Percentiles rank a stretch among this genome's conserved stretches.
phyloP scores from a whole-genome alignment of 2,113 vertebrate genomes.

The Gambusia affinis region DNA sequence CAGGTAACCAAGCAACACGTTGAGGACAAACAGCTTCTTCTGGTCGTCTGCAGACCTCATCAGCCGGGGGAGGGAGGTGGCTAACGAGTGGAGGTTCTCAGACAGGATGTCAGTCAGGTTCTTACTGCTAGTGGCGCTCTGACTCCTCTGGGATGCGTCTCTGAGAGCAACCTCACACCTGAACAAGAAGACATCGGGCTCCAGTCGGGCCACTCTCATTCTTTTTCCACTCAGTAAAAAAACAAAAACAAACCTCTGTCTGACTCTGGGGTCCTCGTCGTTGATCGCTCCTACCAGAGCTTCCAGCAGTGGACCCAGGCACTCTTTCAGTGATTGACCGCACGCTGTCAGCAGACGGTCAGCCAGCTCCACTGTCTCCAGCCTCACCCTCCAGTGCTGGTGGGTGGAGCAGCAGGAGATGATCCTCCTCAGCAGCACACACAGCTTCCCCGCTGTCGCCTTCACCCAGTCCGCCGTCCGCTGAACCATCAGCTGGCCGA shows the following conservation, averaged over 20 bases:
- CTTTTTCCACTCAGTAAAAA: neutral
- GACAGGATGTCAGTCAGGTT: constrained; percentile 86
- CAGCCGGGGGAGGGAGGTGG: constrained; percentile 89
- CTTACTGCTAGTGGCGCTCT: constrained; percentile 55
- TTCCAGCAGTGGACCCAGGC: constrained; percentile 83
- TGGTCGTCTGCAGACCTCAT: constrained; percentile 90
- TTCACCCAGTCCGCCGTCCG: constrained; percentile 85
- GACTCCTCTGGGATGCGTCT: constrained; percentile 71
- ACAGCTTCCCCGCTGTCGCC: constrained; percentile 81
- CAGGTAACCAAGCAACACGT: constrained; percentile 88
- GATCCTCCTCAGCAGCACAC: constrained; percentile 83
- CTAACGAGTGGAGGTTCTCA: constrained; percentile 89
- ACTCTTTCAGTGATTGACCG: constrained; percentile 80
- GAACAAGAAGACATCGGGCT: neutral
- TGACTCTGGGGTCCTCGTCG: constrained; percentile 85
- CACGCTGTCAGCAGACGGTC: constrained; percentile 82
- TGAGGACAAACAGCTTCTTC: constrained; percentile 87
- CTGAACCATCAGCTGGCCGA: constrained; percentile 82
- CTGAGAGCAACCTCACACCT: constrained; percentile 77
- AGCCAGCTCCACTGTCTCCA: constrained; percentile 84
- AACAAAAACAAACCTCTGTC: constrained; percentile 63
- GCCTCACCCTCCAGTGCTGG: constrained; percentile 90
- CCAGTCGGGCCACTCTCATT: neutral
- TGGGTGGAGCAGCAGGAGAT: constrained; percentile 84
- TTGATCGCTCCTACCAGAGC: constrained; percentile 87